Base-by-base conservation (phyloP, 2,113 vertebrate genomes). In the Natator depressus region DNA sequence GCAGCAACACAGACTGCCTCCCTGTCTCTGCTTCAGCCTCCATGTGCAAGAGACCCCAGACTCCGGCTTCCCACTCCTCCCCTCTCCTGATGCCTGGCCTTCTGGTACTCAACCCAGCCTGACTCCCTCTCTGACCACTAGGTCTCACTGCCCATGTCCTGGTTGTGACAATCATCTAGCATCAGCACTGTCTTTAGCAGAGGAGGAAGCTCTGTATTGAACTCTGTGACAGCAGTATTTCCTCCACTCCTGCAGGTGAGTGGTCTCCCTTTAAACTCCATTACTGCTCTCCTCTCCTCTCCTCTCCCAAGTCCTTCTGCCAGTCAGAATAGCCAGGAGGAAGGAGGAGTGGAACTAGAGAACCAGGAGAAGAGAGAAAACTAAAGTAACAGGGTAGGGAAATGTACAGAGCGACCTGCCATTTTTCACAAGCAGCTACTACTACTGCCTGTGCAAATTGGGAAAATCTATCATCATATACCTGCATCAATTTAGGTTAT, bases 231-330 rank as follows among this genome's bases (percentile, higher is more conserved):
- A 10, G 17, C 10, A 35, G 79, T 85, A 78, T 80, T 85, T 81
- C 53, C 47, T 46, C 35, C 46, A n/a, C 82, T 55, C 27, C 46
- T 3, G 65, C 65, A 69, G 35, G 17, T 29, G 38, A 90, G 82
- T 72, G 24, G 20, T 14, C 14, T 10, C 46, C 82, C 0, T 0
- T 11, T 80, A 78, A 11, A 79, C 72, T 72, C 1, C 1, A 7
- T 7, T 31, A 6, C 81, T 42, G 49, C 35, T 1, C 47, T 53
- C 55, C 75, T 1, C 47, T 53, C 55, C 75, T 1, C 47, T 53
- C 55, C 75, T 46, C 75, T 84, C n/a, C 42, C 20, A 35, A 0
- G 16, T n/a, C 16, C 65, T 76, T 31, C 75, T 87, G 82, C 65
- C 65, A 27, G 38, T 11, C 72, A 2, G 51, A 49, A 14, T 19